Evolutionary conservation across 2,888 invertebrate species (phyloP).

Genomic region (Spilosoma lubricipeda): DNA sequence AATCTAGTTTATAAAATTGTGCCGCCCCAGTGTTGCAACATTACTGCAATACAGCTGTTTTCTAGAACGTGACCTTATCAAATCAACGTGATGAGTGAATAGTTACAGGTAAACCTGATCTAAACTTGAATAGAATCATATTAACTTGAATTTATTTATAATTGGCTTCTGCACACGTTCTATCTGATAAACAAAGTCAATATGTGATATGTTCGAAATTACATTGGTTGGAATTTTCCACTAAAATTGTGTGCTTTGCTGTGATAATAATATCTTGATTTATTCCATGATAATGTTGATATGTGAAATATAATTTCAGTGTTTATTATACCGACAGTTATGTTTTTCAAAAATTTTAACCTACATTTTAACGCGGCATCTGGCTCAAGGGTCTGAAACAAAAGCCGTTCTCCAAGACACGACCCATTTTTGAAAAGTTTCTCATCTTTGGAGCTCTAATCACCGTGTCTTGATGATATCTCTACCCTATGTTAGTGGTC

Average conservation of each 20-base stretch:
- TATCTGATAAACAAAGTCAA: not conserved
- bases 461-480: too few species aligned
- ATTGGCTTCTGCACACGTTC: conserved; percentile 10
- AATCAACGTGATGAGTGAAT: conserved; percentile 23
- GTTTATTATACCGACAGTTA: too few species aligned
- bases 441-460: too few species aligned
- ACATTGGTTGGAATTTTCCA: not conserved
- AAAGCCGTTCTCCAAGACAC: not conserved
- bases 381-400: too few species aligned
- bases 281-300: too few species aligned
- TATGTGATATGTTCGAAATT: not conserved
- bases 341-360: too few species aligned
- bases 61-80: conserved; percentile 49
- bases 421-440: too few species aligned
- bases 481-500: too few species aligned
- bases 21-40: conserved; percentile 21
- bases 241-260: not conserved
- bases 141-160: conserved; percentile 14
- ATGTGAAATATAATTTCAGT: not conserved
- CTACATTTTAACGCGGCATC: too few species aligned
- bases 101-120: conserved; percentile 12
- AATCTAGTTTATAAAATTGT: conserved; percentile 16
- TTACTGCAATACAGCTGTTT: conserved; percentile 37
- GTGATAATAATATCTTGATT: not conserved
- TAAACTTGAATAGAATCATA: conserved; percentile 25